phyloP scores from a whole-genome alignment of 2,797 vertebrate species.

The Phoebastria nigripes region DNA sequence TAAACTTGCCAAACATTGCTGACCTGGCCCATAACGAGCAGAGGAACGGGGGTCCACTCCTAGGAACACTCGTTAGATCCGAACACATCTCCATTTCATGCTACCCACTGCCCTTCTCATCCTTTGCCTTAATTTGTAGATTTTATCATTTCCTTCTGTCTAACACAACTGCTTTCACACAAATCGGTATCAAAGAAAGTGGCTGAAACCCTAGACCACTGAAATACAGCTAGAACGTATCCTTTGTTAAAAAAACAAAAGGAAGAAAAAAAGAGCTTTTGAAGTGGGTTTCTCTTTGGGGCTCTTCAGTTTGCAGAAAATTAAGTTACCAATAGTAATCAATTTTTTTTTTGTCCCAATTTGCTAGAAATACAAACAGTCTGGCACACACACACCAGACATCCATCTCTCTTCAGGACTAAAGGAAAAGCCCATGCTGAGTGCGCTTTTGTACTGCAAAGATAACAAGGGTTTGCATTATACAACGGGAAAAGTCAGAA shows the following conservation, averaged over 20 bases:
- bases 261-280: conserved; percentile 28
- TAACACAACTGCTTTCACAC: conserved; percentile 57
- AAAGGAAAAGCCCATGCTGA: conserved; percentile 23
- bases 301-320: conserved; percentile 22
- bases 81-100: neutral
- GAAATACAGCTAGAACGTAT: neutral
- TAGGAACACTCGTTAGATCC: neutral
- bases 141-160: conserved; percentile 50
- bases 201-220: conserved; percentile 41
- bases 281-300: conserved; percentile 52
- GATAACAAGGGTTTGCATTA: conserved; percentile 6
- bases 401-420: neutral
- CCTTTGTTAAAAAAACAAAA: conserved; percentile 8
- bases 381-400: neutral
- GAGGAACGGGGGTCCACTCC: neutral
- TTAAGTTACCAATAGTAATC: conserved; percentile 59
- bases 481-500: conserved; percentile 11
- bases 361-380: neutral
- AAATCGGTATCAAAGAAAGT: conserved; percentile 41
- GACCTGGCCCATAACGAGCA: neutral
- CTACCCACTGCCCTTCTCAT: conserved; percentile 2
- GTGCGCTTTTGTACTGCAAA: neutral
- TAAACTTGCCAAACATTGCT: neutral
- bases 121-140: neutral
- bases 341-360: neutral